Percentiles rank a stretch among this genome's conserved stretches.
phyloP scores from a whole-genome alignment of 2,797 vertebrate species.

The Syndactyla subalaris region DNA sequence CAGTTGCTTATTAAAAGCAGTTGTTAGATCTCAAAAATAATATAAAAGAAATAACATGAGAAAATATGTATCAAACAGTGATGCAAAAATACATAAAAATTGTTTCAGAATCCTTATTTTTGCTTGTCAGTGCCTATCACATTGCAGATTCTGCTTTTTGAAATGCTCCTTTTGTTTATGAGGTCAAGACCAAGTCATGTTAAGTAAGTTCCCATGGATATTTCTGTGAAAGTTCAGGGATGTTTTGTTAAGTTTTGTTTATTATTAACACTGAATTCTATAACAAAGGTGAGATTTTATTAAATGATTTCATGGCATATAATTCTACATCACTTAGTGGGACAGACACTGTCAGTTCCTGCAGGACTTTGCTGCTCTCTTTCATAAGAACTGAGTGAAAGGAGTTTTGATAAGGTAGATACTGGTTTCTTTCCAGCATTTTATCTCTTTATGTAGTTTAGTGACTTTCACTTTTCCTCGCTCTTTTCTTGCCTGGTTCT shows the following conservation, averaged over 20 bases:
- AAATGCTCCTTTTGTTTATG: background rate
- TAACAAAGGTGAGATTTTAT: background rate
- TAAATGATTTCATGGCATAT: background rate
- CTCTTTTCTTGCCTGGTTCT: background rate
- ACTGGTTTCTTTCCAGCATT: background rate
- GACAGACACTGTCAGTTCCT: background rate
- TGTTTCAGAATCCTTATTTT: background rate
- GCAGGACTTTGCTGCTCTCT: background rate
- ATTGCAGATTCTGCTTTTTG: background rate
- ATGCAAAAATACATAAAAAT: background rate
- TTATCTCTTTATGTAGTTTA: background rate
- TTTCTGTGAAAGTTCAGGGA: background rate
- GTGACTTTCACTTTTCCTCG: background rate
- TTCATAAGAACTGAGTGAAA: background rate
- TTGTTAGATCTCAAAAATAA: slow-evolving; percentile 67
- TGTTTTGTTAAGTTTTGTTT: background rate
- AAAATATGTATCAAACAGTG: slow-evolving; percentile 23
- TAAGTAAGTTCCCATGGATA: background rate
- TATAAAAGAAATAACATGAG: slow-evolving; percentile 45
- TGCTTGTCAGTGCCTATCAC: background rate
- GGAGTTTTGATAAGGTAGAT: background rate
- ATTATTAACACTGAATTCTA: background rate
- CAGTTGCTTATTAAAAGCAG: slow-evolving; percentile 68
- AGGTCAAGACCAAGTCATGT: background rate
- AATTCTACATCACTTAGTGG: background rate